phyloP scores from a whole-genome alignment of 2,888 invertebrate species.

The Melanargia galathea region DNA sequence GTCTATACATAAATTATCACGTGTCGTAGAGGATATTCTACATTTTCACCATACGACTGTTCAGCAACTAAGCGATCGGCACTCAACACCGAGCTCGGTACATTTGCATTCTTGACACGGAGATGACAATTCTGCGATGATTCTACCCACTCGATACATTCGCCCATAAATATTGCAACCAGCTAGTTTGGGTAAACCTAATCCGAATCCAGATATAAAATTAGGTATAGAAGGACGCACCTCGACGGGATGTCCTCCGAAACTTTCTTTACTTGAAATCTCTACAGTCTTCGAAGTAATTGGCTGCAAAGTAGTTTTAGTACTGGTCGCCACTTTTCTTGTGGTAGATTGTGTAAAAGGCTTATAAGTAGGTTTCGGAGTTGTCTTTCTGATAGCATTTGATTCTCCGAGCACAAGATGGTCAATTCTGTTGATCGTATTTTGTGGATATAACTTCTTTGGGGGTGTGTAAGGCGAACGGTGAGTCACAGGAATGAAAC shows the following conservation, averaged over 20 bases:
- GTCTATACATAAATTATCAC: slow-evolving; percentile 2
- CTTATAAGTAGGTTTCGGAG: slow-evolving; percentile 50
- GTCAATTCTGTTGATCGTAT: slow-evolving; percentile 68
- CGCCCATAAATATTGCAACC: slow-evolving; percentile 95
- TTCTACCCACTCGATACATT: slow-evolving; percentile 92
- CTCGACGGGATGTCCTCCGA: slow-evolving; percentile 45
- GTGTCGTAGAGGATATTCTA: slow-evolving; percentile 1
- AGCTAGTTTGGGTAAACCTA: slow-evolving; percentile 87
- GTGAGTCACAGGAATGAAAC: slow-evolving; percentile 60
- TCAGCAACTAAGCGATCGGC: slow-evolving; percentile 84
- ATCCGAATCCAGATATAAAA: slow-evolving; percentile 53
- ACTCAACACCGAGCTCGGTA: slow-evolving; percentile 93
- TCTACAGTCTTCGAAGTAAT: slow-evolving; percentile 44
- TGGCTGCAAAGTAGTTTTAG: slow-evolving; percentile 42
- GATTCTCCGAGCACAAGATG: slow-evolving; percentile 73
- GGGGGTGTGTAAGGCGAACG: slow-evolving; percentile 52
- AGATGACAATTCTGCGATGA: slow-evolving; percentile 91
- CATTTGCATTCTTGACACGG: slow-evolving; percentile 93
- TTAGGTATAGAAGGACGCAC: slow-evolving; percentile 47
- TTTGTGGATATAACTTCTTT: slow-evolving; percentile 51
- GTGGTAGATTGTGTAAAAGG: slow-evolving; percentile 39
- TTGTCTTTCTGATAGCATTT: slow-evolving; percentile 63
- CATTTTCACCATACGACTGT: not conserved
- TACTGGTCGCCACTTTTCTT: slow-evolving; percentile 35
- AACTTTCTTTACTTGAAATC: slow-evolving; percentile 46